Evolutionary conservation across 2,888 invertebrate species (phyloP).

Genomic region (Hyalella azteca): DNA sequence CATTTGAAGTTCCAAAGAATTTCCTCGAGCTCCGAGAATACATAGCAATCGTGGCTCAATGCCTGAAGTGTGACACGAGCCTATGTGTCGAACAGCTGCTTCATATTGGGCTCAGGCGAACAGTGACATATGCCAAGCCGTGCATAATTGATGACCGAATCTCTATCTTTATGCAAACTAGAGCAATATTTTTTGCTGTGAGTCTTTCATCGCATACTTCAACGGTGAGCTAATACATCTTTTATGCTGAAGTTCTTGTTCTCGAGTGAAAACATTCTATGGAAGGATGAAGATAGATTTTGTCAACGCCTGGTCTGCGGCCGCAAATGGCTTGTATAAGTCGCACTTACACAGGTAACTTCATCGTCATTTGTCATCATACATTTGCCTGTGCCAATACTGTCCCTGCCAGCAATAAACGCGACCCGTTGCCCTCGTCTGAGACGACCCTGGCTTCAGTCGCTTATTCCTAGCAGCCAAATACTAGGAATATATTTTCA

Average conservation of each 20-base stretch:
- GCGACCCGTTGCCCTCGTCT: not conserved
- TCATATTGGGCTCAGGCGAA: too few relatives aligned
- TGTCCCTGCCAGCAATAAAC: not conserved
- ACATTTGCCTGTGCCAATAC: not conserved
- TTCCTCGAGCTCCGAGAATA: too few relatives aligned
- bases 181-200: not conserved
- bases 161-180: not conserved
- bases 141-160: not conserved
- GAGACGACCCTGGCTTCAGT: not conserved
- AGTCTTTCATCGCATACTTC: too few relatives aligned
- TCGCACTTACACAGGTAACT: not conserved
- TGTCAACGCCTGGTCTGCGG: not conserved
- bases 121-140: not conserved
- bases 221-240: too few relatives aligned
- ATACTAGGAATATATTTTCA: constrained; percentile 30
- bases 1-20: too few relatives aligned
- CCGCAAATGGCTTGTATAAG: not conserved
- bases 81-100: too few relatives aligned
- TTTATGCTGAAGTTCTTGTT: too few relatives aligned
- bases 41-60: too few relatives aligned
- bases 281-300: not conserved
- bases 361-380: constrained; percentile 1
- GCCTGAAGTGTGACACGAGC: too few relatives aligned
- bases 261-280: too few relatives aligned
- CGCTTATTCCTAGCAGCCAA: not conserved